Conservation (phyloP, 2,113 vertebrate species). For the Benitochromis conjunctus region DNA sequence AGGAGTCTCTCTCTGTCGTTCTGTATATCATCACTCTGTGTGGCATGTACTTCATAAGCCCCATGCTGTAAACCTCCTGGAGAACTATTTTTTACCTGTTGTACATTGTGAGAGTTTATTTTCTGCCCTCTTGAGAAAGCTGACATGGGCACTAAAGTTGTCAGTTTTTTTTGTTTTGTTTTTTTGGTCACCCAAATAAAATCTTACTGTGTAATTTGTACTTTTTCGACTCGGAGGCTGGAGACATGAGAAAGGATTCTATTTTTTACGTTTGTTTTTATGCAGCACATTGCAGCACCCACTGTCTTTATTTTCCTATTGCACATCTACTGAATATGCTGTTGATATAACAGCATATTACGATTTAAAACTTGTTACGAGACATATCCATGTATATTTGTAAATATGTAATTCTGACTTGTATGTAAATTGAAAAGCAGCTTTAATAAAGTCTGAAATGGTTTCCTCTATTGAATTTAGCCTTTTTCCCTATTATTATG, state of each 20-base stretch:
- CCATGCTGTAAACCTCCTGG: not conserved
- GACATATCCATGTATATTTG: conserved; percentile 67
- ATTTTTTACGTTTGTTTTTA: conserved; percentile 64
- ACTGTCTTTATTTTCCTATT: conserved; percentile 71
- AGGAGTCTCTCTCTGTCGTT: conserved; percentile 26
- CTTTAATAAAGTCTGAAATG: conserved; percentile 76
- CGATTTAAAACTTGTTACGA: conserved; percentile 37
- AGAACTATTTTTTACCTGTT: conserved; percentile 28
- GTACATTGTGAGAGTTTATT: conserved; percentile 39
- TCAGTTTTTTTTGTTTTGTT: not conserved
- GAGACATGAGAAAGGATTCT: conserved; percentile 42
- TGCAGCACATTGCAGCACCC: conserved; percentile 76
- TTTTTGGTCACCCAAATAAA: conserved; percentile 15
- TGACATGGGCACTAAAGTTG: conserved; percentile 47
- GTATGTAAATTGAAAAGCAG: conserved; percentile 70
- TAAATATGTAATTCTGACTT: conserved; percentile 80
- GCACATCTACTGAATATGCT: conserved; percentile 61
- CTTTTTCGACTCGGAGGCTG: conserved; percentile 22
- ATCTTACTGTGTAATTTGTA: conserved; percentile 25
- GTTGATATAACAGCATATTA: conserved; percentile 36
- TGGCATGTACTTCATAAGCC: conserved; percentile 39
- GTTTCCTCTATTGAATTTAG: conserved; percentile 31
- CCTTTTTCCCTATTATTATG: not conserved
- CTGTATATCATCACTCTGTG: conserved; percentile 13
- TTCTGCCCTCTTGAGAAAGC: conserved; percentile 34